Evolutionary conservation across 1,140 invertebrate species (phyloP).

Genomic region (Zophobas morio): DNA sequence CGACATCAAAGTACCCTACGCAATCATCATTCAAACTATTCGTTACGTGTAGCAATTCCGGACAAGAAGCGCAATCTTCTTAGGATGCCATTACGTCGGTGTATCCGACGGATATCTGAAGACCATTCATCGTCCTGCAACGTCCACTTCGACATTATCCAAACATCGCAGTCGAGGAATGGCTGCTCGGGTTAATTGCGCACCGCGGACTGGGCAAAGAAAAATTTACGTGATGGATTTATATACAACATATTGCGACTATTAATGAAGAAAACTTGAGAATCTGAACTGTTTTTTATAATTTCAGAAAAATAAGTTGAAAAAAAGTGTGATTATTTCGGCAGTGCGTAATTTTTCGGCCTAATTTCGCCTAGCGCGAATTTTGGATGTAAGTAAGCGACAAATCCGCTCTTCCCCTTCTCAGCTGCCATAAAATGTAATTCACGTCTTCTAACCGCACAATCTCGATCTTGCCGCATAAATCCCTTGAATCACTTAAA

Average conservation of each 20-base stretch:
- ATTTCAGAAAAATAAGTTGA: too few relatives aligned
- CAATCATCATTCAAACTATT: conserved; percentile 35
- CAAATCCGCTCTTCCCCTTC: not conserved
- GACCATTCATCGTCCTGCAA: conserved; percentile 1
- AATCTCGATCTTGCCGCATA: conserved; percentile 50
- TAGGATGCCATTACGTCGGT: not conserved
- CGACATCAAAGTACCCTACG: conserved; percentile 32
- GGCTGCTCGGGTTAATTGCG: too few relatives aligned
- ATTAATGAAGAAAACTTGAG: too few relatives aligned
- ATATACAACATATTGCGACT: too few relatives aligned
- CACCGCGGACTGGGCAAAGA: too few relatives aligned
- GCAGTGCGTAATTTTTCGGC: too few relatives aligned
- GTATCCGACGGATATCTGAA: not conserved
- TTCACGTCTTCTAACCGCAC: conserved; percentile 46
- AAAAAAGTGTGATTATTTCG: too few relatives aligned
- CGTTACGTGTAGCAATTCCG: not conserved
- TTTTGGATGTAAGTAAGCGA: conserved; percentile 17
- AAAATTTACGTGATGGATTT: too few relatives aligned
- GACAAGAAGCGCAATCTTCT: conserved; percentile 7
- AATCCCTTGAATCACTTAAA: conserved; percentile 52
- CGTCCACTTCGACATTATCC: not conserved
- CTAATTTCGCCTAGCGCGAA: not conserved
- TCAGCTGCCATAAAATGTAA: conserved; percentile 14
- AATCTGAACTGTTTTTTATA: too few relatives aligned
- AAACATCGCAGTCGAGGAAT: too few relatives aligned